Conservation (phyloP, 2,888 invertebrate genomes). For the Cheilosia variabilis region DNA sequence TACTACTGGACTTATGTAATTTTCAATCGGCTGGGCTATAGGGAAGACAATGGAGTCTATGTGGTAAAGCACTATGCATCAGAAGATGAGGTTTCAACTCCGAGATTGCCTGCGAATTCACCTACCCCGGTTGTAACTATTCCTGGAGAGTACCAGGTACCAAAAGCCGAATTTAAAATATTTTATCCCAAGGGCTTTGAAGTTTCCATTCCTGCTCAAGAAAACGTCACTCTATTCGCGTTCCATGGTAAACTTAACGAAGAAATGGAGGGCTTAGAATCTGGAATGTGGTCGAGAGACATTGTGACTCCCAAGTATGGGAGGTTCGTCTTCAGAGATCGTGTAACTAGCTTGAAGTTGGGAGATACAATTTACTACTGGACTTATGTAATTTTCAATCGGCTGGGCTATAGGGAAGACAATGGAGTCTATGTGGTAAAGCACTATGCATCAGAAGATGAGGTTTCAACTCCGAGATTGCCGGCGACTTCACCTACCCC, state of each 20-base stretch:
- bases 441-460: neutral
- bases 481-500: neutral
- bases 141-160: slow-evolving; percentile 80
- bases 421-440: slow-evolving; percentile 82
- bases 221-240: slow-evolving; percentile 88
- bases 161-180: slow-evolving; percentile 83
- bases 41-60: slow-evolving; percentile 85
- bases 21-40: slow-evolving; percentile 87
- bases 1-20: slow-evolving; percentile 91
- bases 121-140: neutral
- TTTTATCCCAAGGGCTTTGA: slow-evolving; percentile 84
- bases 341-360: slow-evolving; percentile 84
- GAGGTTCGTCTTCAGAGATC: slow-evolving; percentile 87
- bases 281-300: slow-evolving; percentile 87
- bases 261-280: slow-evolving; percentile 88
- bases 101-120: neutral
- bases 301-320: slow-evolving; percentile 86
- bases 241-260: slow-evolving; percentile 89
- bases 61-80: slow-evolving; percentile 11
- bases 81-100: neutral
- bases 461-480: neutral
- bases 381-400: slow-evolving; percentile 88
- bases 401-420: slow-evolving; percentile 87
- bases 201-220: slow-evolving; percentile 84
- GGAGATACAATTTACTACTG: slow-evolving; percentile 90